Conservation (phyloP, 2,888 invertebrate species). For the Eudemis profundana region DNA sequence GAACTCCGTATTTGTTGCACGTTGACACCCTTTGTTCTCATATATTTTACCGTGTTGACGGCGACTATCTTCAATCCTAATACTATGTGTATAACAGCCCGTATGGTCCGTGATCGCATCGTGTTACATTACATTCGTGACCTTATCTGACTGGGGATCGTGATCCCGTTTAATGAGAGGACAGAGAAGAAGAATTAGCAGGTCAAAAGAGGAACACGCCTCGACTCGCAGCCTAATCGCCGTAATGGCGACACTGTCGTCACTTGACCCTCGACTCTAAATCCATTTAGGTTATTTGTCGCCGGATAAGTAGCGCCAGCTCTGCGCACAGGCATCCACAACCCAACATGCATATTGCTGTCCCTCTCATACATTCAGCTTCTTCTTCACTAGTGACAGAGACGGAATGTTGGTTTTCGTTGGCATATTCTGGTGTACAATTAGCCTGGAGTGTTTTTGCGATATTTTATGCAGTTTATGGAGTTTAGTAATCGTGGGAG, state of each 20-base stretch:
- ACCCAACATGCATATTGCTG: neutral
- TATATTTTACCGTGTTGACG: no score
- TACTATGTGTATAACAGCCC: no score
- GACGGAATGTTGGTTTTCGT: neutral
- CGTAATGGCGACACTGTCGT: conserved; percentile 53
- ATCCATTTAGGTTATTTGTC: conserved; percentile 53
- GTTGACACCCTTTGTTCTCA: no score
- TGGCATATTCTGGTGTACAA: neutral
- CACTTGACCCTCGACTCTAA: conserved; percentile 60
- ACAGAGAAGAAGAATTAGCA: no score
- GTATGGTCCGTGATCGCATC: no score
- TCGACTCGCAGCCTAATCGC: conserved; percentile 51
- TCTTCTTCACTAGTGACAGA: neutral
- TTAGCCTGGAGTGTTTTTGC: conserved; percentile 15
- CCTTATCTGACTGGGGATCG: no score
- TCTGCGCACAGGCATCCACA: conserved; percentile 21
- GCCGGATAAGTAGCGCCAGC: conserved; percentile 47
- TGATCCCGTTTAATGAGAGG: no score
- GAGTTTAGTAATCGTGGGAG: conserved; percentile 16
- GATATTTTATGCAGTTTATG: conserved; percentile 25
- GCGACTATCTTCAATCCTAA: no score
- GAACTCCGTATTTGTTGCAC: no score
- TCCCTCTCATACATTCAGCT: neutral
- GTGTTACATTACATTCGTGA: no score
- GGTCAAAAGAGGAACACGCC: conserved; percentile 8